Base-by-base conservation (phyloP, 92 coral and sea anemone species). In the Pocillopora meandrina region DNA sequence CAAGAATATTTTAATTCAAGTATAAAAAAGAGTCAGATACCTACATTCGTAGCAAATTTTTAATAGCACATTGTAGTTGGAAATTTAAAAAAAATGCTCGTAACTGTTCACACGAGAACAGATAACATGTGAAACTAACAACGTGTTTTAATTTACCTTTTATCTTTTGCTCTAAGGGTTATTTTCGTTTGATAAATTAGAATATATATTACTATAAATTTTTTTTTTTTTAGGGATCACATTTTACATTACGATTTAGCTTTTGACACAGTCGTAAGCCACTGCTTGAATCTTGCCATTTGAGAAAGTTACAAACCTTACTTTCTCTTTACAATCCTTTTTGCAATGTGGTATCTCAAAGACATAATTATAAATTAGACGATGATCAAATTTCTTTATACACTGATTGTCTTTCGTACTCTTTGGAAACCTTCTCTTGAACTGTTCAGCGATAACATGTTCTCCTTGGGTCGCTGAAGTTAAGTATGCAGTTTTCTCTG, bases 321-420 rank as follows among this genome's bases (percentile, higher is more conserved):
- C 2, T 19, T 26, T 55, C 17, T 69, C 66, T 34, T 16, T 10
- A 55, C 84, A 80, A 11, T 63, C 74, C 16, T 58, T 69, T 31
- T 80, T 80, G 65, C 84, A 80, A 34, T 68, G 31, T 16, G 84
- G 84, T 68, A 80, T 80, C 58, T 18, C 67, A 12, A 80, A 80
- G 10, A 69, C 10, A 58, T 80, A 33, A 57, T 56, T 33, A 58
- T 57, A 67, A 56, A 80, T 80, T 10, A 80, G 20, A 26, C 59
- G 58, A 18, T 56, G 59, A 56, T 23, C 57, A 57, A 9, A 57
- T 26, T 64, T 59, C 20, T 57, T 80, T 52, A 80, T 80, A 14
- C 84, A 80, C 69, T 18, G 4, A 33, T 80, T 80, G 26, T 33
- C 35, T 18, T 56, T 68, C 4, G 7, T 56, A 26, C 56, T 20